Base-by-base conservation (phyloP, 1,140 invertebrate species). In the Brachionus rubens region DNA sequence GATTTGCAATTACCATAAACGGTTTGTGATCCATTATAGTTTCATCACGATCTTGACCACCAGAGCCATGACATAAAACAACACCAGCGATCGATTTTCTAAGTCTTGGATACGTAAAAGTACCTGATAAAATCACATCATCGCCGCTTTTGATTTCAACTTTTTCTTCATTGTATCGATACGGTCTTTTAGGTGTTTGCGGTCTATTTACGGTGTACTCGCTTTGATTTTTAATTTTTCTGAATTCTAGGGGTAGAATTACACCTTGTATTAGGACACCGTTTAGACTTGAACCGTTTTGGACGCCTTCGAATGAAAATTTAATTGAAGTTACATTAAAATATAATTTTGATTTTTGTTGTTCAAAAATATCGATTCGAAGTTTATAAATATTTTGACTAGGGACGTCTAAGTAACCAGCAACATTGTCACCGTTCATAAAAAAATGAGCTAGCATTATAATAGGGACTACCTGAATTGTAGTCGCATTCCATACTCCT, bases 271-370 rank as follows among this genome's bases (percentile, higher is more conserved):
- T 33, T 1, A 59, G 14, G 12, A 30, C 33, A 16, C 54, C 54
- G n/a, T 19, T n/a, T 59, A 59, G 16, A n/a, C n/a, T 59, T 33
- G 2, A 40, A 40, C 12, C 33, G 3, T 59, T 59, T 6, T 19
- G 12, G 19, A 14, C n/a, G 28, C 54, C 54, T 7, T 59, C 19
- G 33, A 59, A 59, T 33, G 54, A 59, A 14, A 59, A 33, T 14
- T 59, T 30, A 5, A 59, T 59, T n/a, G 54, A 33, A 33, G 54
- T 59, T 16, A 28, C 54, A 36, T 59, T 59, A 36, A 59, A 59
- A 36, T 30, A n/a, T 12, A 59, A 30, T 59, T 0, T 59, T 33
- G 30, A 3, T 5, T 14, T 59, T 36, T 59, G 30, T 9, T 33
- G 14, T 33, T 59, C 21, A 36, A 59, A 59, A 16, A 59, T 59